Conservation (phyloP, 2,888 invertebrate genomes). For the Drepana falcataria region DNA sequence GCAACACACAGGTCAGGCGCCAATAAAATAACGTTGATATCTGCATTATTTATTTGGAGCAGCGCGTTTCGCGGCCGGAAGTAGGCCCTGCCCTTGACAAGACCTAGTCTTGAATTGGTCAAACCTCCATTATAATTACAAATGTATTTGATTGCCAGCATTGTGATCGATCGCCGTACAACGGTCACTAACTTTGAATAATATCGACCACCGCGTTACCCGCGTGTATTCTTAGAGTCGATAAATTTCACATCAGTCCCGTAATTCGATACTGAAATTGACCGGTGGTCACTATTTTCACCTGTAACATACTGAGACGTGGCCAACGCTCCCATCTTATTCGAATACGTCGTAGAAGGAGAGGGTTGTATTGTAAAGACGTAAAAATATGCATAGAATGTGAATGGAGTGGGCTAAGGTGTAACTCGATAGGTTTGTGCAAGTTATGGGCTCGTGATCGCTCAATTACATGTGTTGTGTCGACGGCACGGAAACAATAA, state of each 20-base stretch:
- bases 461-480: slow-evolving; percentile 70
- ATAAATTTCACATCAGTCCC: slow-evolving; percentile 63
- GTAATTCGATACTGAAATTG: slow-evolving; percentile 63
- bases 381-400: slow-evolving; percentile 27
- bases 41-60: neutral
- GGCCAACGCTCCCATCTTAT: slow-evolving; percentile 27
- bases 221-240: slow-evolving; percentile 40
- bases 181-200: slow-evolving; percentile 40
- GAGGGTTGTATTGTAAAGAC: slow-evolving; percentile 26
- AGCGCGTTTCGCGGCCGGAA: slow-evolving; percentile 18
- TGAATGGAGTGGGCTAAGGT: slow-evolving; percentile 49
- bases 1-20: neutral
- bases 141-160: slow-evolving; percentile 65
- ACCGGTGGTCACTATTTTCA: slow-evolving; percentile 68
- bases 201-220: slow-evolving; percentile 52
- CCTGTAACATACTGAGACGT: slow-evolving; percentile 46
- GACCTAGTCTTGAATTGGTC: slow-evolving; percentile 45
- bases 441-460: slow-evolving; percentile 62
- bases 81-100: slow-evolving; percentile 41
- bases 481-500: slow-evolving; percentile 64
- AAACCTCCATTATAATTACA: slow-evolving; percentile 57
- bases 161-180: slow-evolving; percentile 44
- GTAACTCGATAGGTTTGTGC: slow-evolving; percentile 64
- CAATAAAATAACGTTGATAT: neutral
- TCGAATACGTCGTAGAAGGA: slow-evolving; percentile 17